Evolutionary conservation across 2,113 vertebrate genomes (phyloP).

Genomic region (Eclectus roratus): DNA sequence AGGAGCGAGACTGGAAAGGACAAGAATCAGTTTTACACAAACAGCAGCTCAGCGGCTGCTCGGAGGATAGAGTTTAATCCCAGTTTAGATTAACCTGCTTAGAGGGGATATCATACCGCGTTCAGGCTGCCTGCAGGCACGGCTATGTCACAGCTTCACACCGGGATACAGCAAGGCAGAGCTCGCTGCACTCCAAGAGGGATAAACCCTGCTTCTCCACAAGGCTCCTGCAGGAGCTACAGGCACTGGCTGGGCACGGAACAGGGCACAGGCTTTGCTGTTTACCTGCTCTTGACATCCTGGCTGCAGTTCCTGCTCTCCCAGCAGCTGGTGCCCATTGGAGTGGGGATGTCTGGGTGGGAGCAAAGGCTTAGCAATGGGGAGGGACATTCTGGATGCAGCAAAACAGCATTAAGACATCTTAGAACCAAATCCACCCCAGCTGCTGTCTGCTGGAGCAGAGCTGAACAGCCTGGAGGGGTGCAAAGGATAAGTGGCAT

Average conservation of each 20-base stretch:
- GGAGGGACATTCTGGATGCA: fast-evolving
- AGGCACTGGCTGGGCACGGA: fast-evolving
- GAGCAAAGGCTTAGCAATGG: background rate
- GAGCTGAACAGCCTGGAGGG: background rate
- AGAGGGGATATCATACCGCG: background rate
- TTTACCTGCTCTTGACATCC: background rate
- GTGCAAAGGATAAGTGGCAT: background rate
- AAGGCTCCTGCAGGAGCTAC: background rate
- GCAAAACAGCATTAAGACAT: background rate
- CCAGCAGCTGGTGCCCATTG: too few relatives aligned
- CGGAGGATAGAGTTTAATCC: background rate
- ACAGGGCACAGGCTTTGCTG: fast-evolving
- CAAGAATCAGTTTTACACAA: background rate
- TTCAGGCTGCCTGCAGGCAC: background rate
- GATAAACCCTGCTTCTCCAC: background rate
- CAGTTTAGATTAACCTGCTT: background rate
- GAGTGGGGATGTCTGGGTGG: fast-evolving
- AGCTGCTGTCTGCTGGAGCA: background rate
- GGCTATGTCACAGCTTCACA: fast-evolving
- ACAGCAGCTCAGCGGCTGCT: background rate
- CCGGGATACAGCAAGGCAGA: background rate
- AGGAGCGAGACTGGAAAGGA: background rate
- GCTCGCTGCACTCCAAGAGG: fast-evolving
- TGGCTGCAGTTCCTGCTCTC: too few relatives aligned
- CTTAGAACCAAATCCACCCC: background rate